A percentile compares a stretch with the other conserved stretches of the same genome.
These are phyloP conservation scores for Argynnis bischoffii DNA, from an alignment of 2,888 invertebrate genomes.

Conservation along the genomic window DNA sequence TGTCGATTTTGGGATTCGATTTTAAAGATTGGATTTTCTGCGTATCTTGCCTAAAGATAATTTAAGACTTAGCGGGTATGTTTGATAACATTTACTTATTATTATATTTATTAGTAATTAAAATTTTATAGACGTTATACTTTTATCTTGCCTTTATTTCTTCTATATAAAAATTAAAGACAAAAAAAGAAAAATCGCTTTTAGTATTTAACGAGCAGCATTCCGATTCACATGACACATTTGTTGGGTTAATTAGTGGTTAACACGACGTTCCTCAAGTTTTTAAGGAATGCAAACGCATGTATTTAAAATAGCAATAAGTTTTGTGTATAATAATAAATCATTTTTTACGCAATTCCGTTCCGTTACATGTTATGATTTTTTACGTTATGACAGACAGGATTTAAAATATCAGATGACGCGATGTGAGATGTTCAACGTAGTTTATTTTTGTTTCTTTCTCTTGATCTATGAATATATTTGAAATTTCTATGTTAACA, in stretches of 20 bases:
- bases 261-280: constrained; percentile 48
- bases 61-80: not conserved
- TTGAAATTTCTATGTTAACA: constrained; percentile 18
- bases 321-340: constrained; percentile 61
- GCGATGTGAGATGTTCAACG: constrained; percentile 50
- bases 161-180: not conserved
- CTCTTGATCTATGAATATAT: constrained; percentile 37
- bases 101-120: not conserved
- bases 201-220: constrained; percentile 55
- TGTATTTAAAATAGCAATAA: constrained; percentile 47
- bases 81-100: not conserved
- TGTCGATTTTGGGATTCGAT: constrained; percentile 38
- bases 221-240: constrained; percentile 55
- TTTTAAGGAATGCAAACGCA: constrained; percentile 40
- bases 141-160: not conserved
- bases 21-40: constrained; percentile 31
- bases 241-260: constrained; percentile 74
- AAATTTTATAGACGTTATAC: not conserved
- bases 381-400: constrained; percentile 71
- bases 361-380: constrained; percentile 64
- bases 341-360: constrained; percentile 74
- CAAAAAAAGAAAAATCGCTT: constrained; percentile 49
- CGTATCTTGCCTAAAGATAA: constrained; percentile 2
- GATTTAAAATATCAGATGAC: constrained; percentile 69
- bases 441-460: constrained; percentile 52